These are phyloP conservation scores for Julus scanicus DNA, from an alignment of 2,888 invertebrate species.

Conservation along the genomic window DNA sequence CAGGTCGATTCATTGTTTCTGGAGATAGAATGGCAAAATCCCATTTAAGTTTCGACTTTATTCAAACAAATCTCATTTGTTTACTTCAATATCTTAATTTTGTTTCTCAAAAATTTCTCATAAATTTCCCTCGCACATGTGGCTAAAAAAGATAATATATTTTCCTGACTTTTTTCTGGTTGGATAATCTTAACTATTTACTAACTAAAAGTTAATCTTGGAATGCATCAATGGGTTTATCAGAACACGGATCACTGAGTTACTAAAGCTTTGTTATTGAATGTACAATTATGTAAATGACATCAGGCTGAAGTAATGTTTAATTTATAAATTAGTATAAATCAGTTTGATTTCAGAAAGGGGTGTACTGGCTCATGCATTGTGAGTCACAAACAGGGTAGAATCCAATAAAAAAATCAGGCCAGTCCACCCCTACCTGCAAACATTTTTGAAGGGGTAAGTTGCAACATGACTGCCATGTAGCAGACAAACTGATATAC, in stretches of 20 bases:
- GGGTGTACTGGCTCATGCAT: too few species aligned
- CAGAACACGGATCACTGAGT: neutral
- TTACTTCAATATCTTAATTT: neutral
- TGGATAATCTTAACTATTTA: too few species aligned
- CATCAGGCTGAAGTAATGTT: neutral
- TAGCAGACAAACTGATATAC: neutral
- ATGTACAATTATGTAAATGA: neutral
- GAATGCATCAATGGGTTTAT: neutral
- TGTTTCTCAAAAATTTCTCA: neutral
- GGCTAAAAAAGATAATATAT: too few species aligned
- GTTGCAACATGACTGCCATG: too few species aligned
- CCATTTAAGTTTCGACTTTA: neutral
- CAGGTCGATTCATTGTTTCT: neutral
- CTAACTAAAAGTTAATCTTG: neutral
- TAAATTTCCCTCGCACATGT: neutral
- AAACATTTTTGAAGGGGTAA: neutral
- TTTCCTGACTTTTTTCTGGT: too few species aligned
- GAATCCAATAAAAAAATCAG: too few species aligned
- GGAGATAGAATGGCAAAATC: neutral
- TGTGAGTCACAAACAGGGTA: too few species aligned
- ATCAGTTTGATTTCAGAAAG: too few species aligned
- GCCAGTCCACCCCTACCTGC: too few species aligned
- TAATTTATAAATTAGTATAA: neutral
- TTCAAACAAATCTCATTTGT: neutral
- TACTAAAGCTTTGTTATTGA: neutral